Base-by-base conservation (phyloP, 1,140 invertebrate species). In the Heliconius melpomene region DNA sequence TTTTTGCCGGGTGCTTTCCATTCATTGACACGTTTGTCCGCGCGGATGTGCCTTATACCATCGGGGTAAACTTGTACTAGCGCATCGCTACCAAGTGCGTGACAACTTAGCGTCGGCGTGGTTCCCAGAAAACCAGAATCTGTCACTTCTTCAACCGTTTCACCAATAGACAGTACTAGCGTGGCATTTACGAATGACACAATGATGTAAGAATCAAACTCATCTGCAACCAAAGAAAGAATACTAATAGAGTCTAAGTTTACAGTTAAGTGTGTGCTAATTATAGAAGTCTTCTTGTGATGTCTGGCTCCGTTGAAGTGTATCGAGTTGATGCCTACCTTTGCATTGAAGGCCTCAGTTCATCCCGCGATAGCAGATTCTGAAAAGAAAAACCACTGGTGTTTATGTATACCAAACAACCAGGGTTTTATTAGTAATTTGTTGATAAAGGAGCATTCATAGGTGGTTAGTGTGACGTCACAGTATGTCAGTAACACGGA, bases 151-250 rank as follows among this genome's bases (percentile, higher is more conserved):
- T 99, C 99, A 50, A 99, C 99, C 82, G 99, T 99, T 94, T 99
- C 99, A 83, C 99, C 99, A 93, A 99, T 99, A 83, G 98, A 99
- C 83, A 99, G 96, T 79, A 99, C 99, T 83, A 99, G 96, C 38
- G 99, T 99, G 79, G 99, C 99, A 95, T 99, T 99, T 57, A 99
- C 98, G 97, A 99, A 99, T 70, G 99, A 99, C 82, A 99, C 99
- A 93, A 99, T 99, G 95, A 99, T 99, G 95, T 99, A 99, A 70
- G 99, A 98, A 97, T 99, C 99, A 96, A 96, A 99, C 92, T 99
- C 98, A 95, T 99, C 98, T 99, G 96, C 82, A 97, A 97, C 94
- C 95, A 95, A 96, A 95, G 96, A 94, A 92, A 95, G 90, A 88
- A 84, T 83, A 82, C 72, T 81, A 84, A 87, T 92, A 93, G 88